Base-by-base conservation (phyloP, 2,888 invertebrate genomes). In the Leptinotarsa tumamoca region DNA sequence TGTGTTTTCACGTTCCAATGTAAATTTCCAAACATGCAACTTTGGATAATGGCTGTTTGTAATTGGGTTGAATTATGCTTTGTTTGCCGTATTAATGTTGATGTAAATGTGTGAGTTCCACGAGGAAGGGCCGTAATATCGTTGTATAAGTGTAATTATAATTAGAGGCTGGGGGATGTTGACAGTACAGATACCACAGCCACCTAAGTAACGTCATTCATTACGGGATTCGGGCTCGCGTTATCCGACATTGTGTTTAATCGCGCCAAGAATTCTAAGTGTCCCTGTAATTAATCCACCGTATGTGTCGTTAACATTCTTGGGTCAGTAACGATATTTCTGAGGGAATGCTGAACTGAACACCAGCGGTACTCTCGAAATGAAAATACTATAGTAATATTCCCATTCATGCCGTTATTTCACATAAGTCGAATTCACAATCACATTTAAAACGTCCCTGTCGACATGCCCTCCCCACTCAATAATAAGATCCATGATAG, bases 251-350 rank as follows among this genome's bases (percentile, higher is more conserved):
- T 85, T 84, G 83, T 84, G 84, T 84, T 85, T 84, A 85, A 85
- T 86, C 85, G 86, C 84, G 81, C 84, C 87, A 84, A 86, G 84
- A 85, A 86, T 86, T 85, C 85, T 83, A 83, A 86, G 85, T 85
- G 85, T 86, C 85, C 85, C 80, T 83, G 86, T 86, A 86, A 86
- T 87, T 86, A 87, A 86, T 86, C 85, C 85, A 84, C 85, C 85
- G 85, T 85, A 85, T 83, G 84, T 85, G 86, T 87, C 86, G 87
- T 87, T 87, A 87, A 85, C 85, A 87, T 87, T 86, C 87, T 86
- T 86, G 84, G 84, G 84, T 84, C 84, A 84, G 83, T 71, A 18
- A 23, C 23, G 58, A 18, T 1, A 58, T 58, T 21, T 58, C 58
- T 58, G 58, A 58, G 58, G 14, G 21, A 21, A 58, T 23, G 23